Evolutionary conservation across 2,888 invertebrate species (phyloP), one percentile per base, ranked within the genome.

Genomic region (Gonocerus acuteangulatus): DNA sequence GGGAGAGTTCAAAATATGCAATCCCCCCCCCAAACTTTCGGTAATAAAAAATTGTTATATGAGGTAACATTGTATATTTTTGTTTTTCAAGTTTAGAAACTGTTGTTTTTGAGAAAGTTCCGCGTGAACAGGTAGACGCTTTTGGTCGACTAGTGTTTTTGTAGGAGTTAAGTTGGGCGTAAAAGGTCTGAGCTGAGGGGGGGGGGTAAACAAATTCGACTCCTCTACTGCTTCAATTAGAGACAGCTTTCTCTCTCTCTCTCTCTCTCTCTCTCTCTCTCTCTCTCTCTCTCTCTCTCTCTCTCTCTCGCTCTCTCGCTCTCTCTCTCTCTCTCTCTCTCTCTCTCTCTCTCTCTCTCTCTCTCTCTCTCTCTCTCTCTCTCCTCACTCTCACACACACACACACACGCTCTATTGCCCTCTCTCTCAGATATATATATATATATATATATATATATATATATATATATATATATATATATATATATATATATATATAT

Each of bases 401-500:
- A 16, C 51, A 22, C 44, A 19, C 23, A 19, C 44, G 6, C 44
- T 44, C 44, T 44, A 4, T 44, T 39, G 47, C 44, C 3, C 44
- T 44, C 44, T 7, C 44, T 4, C 4, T 4, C 4, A 9, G 9
- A 21, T 49, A 4, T 49, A 21, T 49, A 23, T 49, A 21, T 49
- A 23, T 49, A 49, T 49, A 49, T 49, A 27, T 49, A 49, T 49
- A 49, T 49, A 49, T 49, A 49, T 49, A 27, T 49, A 49, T 49
- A 49, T 49, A 49, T 49, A 49, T 49, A 49, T 49, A 49, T 49
- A 49, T 49, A 49, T 49, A 49, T 49, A 49, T 49, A 32, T 49
- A 49, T 49, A 49, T 49, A 49, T 49, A 49, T 9, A 27, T 9
- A 27, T 9, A 27, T 9, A 27, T 9, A 27, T 9, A n/a, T n/a